These are phyloP conservation scores for Paraescarpia echinospica DNA, from an alignment of 1,140 invertebrate genomes.

Conservation along the genomic window DNA sequence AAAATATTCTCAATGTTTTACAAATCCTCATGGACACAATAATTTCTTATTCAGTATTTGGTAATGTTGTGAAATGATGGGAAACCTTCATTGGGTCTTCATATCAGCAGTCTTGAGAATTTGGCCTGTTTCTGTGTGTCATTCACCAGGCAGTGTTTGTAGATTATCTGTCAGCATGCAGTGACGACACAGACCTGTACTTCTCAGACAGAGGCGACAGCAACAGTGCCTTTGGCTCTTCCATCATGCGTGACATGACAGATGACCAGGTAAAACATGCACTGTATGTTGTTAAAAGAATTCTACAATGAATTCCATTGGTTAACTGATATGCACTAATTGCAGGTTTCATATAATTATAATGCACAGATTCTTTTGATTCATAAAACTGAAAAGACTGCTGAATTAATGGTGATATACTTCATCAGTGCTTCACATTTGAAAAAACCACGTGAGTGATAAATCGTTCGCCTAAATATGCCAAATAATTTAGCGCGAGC, in stretches of 20 bases:
- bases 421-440: no score
- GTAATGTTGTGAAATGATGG: neutral
- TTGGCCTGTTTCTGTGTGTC: neutral
- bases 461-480: no score
- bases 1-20: neutral
- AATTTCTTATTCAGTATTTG: neutral
- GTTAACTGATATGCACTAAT: no score
- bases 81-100: neutral
- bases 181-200: neutral
- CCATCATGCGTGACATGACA: neutral
- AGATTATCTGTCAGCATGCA: neutral
- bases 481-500: no score
- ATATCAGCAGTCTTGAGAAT: neutral
- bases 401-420: no score
- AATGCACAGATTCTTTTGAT: no score
- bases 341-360: no score
- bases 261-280: neutral
- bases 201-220: neutral
- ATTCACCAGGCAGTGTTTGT: neutral
- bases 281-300: neutral
- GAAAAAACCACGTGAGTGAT: no score
- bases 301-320: no score
- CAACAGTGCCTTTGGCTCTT: neutral
- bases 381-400: no score
- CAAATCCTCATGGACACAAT: neutral